Percentiles rank a stretch among this genome's conserved stretches.
phyloP scores from a whole-genome alignment of 2,797 vertebrate species.

The Hypotaenidia okinawae region DNA sequence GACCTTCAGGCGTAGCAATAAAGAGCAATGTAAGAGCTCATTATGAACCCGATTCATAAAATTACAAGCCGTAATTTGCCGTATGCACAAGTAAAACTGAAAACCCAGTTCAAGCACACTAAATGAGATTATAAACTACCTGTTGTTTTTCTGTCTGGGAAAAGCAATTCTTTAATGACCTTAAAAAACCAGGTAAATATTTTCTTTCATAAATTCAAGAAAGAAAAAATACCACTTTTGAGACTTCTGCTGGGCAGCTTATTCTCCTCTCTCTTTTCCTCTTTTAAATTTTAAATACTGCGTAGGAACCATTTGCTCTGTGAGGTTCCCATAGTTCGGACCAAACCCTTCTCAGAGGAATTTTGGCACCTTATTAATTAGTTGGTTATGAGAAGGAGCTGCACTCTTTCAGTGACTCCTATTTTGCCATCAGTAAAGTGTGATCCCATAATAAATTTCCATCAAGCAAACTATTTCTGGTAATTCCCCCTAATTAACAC shows the following conservation, averaged over 20 bases:
- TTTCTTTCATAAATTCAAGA: constrained; percentile 61
- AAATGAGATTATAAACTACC: constrained; percentile 4
- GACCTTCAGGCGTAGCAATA: constrained; percentile 8
- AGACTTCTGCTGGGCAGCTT: constrained; percentile 60
- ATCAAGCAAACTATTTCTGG: constrained; percentile 83
- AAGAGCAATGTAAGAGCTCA: constrained; percentile 7
- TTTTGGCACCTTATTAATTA: constrained; percentile 85
- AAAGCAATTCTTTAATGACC: constrained; percentile 42
- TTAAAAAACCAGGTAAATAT: constrained; percentile 58
- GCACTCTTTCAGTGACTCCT: constrained; percentile 82
- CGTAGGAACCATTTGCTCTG: constrained; percentile 71
- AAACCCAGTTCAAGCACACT: not conserved
- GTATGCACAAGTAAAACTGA: constrained; percentile 20
- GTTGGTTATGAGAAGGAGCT: constrained; percentile 80
- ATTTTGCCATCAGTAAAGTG: constrained; percentile 81
- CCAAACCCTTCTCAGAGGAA: constrained; percentile 77
- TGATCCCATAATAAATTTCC: constrained; percentile 83
- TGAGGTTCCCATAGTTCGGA: constrained; percentile 76
- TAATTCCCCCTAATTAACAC: constrained; percentile 86
- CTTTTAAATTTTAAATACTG: constrained; percentile 79
- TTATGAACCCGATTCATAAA: constrained; percentile 13
- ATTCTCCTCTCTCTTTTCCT: constrained; percentile 67
- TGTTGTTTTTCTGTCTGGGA: constrained; percentile 33
- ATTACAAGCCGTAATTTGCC: not conserved
- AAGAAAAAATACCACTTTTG: constrained; percentile 27